A percentile compares a stretch with the other conserved stretches of the same genome.
Conservation (phyloP, 2,888 invertebrate species). For the Chymomyza procnemis region DNA sequence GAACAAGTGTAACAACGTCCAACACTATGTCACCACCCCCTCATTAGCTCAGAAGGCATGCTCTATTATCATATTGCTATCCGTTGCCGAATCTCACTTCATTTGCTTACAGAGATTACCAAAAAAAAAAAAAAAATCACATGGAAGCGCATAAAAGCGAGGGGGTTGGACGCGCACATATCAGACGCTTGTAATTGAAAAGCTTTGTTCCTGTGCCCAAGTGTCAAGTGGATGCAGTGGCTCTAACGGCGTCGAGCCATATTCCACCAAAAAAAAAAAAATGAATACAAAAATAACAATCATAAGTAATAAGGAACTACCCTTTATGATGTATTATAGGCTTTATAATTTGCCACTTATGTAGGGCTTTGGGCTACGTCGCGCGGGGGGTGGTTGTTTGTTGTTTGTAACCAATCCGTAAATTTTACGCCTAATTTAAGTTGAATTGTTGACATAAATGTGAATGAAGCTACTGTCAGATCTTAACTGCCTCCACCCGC, state of each 20-base stretch:
- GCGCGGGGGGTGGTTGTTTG: constrained; percentile 34
- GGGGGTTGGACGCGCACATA: constrained; percentile 25
- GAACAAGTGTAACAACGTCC: not conserved
- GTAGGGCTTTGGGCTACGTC: constrained; percentile 1
- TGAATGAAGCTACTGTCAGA: constrained; percentile 3
- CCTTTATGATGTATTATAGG: not conserved
- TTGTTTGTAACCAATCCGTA: constrained; percentile 65
- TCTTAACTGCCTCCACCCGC: not conserved
- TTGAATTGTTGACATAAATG: constrained; percentile 72
- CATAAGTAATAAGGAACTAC: constrained; percentile 6
- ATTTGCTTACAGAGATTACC: constrained; percentile 37
- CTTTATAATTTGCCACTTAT: not conserved
- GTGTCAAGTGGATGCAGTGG: constrained; percentile 37
- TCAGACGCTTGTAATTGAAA: not conserved
- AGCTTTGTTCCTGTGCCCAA: constrained; percentile 9
- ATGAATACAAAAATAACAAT: constrained; percentile 6
- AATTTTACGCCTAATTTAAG: constrained; percentile 77
- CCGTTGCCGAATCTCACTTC: constrained; percentile 30
- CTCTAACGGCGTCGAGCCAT: not conserved
- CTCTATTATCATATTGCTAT: not conserved
- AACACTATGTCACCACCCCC: not conserved
- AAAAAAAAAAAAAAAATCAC: too few species aligned
- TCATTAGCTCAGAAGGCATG: not conserved
- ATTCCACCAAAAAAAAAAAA: too few species aligned
- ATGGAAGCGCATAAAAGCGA: constrained; percentile 50